phyloP scores from a whole-genome alignment of 2,888 invertebrate genomes.

The Lysandra coridon region DNA sequence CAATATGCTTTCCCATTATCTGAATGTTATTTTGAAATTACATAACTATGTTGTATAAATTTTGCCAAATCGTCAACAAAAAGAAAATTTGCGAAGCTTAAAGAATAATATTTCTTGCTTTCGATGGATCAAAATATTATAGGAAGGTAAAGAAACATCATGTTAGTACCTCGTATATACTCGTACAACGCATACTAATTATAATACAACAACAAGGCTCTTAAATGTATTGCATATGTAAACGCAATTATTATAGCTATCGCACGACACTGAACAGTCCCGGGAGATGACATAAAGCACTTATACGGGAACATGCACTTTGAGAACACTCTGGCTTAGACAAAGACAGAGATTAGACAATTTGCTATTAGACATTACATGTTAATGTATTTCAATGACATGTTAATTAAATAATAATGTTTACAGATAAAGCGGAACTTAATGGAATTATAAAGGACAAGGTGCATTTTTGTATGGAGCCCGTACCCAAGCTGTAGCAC shows the following conservation, averaged over 20 bases:
- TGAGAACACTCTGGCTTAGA: constrained; percentile 7
- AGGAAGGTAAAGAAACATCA: too few species aligned
- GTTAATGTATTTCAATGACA: not conserved
- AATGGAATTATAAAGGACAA: too few species aligned
- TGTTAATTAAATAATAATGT: not conserved
- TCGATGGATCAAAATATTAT: too few species aligned
- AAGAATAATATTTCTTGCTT: too few species aligned
- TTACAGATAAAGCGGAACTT: too few species aligned
- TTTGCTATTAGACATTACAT: not conserved
- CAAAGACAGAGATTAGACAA: constrained; percentile 13
- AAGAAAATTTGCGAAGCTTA: too few species aligned
- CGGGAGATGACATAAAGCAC: constrained; percentile 21
- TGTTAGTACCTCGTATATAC: too few species aligned
- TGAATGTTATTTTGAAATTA: not conserved
- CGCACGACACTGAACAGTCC: constrained; percentile 21
- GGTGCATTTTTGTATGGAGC: too few species aligned
- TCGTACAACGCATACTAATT: too few species aligned
- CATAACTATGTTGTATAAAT: too few species aligned
- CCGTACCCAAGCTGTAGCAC: too few species aligned
- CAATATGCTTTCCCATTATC: not conserved
- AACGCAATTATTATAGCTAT: constrained; percentile 25
- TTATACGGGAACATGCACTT: constrained; percentile 27
- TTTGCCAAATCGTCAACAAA: too few species aligned
- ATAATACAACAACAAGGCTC: not conserved
- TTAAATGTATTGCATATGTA: constrained; percentile 26